Evolutionary conservation across 2,888 invertebrate genomes (phyloP).

Genomic region (Rhimphoctona megacephalus): DNA sequence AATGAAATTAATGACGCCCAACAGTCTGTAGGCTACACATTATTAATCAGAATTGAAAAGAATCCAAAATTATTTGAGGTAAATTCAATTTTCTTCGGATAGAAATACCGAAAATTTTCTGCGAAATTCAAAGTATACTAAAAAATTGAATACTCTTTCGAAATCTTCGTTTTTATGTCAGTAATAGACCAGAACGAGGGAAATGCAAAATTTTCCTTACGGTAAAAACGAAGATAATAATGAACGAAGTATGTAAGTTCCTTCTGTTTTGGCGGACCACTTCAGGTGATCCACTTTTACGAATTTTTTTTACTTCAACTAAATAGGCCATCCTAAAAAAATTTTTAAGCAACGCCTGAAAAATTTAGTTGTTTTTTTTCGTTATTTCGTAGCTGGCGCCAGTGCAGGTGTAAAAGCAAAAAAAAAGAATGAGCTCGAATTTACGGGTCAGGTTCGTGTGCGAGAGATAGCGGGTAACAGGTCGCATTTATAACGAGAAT

Average conservation of each 20-base stretch:
- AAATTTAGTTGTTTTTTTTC: conserved; percentile 7
- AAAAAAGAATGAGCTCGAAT: conserved; percentile 28
- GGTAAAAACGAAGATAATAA: background rate
- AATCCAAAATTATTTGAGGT: background rate
- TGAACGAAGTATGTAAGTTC: conserved; percentile 1
- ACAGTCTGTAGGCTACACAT: background rate
- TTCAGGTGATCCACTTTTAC: background rate
- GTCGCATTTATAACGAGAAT: conserved; percentile 50
- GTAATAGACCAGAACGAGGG: background rate
- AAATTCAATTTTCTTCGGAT: background rate
- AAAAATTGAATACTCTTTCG: too few relatives aligned
- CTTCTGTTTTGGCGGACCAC: background rate
- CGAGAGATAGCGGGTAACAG: conserved; percentile 33
- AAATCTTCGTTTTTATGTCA: too few relatives aligned
- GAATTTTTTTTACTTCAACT: background rate
- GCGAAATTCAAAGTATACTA: too few relatives aligned
- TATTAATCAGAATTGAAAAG: too few relatives aligned
- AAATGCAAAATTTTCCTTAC: background rate
- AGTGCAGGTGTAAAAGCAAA: conserved; percentile 52
- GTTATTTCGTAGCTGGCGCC: conserved; percentile 41
- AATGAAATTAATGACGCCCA: background rate
- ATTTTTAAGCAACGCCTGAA: conserved; percentile 2
- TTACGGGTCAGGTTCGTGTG: conserved; percentile 52
- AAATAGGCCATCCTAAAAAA: conserved; percentile 18
- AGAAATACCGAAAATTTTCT: background rate